Conservation (phyloP, 2,113 vertebrate genomes). For the Xenus cinereus region DNA sequence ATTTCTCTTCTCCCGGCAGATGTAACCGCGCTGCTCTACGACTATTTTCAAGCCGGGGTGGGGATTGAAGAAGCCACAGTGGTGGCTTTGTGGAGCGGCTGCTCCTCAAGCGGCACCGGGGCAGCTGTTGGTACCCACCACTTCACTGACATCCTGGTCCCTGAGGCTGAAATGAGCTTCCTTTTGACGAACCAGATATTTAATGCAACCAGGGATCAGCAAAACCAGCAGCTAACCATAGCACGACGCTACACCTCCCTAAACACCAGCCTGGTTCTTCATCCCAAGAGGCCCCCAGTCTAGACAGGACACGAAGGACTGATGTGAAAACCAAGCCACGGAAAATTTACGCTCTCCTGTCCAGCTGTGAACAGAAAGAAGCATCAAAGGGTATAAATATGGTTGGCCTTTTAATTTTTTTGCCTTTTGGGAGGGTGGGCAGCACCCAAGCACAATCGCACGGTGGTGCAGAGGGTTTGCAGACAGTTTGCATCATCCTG, state of each 20-base stretch:
- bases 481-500: background rate
- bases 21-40: background rate
- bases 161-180: background rate
- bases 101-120: background rate
- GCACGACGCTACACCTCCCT: background rate
- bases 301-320: constrained; percentile 34
- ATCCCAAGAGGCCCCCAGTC: background rate
- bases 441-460: background rate
- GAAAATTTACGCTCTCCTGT: background rate
- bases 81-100: background rate
- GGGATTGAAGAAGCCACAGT: background rate
- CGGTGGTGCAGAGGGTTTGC: background rate
- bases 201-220: background rate
- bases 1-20: constrained; percentile 16
- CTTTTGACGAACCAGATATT: constrained; percentile 5
- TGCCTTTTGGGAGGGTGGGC: background rate
- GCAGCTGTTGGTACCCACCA: background rate
- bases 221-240: background rate
- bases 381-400: background rate
- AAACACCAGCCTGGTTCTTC: background rate
- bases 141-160: background rate
- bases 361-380: background rate
- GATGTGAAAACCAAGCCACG: constrained; percentile 7
- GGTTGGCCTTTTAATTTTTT: background rate
- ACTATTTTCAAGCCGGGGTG: background rate